These are phyloP conservation scores for Empis stercorea DNA, from an alignment of 2,888 invertebrate species.

Conservation along the genomic window DNA sequence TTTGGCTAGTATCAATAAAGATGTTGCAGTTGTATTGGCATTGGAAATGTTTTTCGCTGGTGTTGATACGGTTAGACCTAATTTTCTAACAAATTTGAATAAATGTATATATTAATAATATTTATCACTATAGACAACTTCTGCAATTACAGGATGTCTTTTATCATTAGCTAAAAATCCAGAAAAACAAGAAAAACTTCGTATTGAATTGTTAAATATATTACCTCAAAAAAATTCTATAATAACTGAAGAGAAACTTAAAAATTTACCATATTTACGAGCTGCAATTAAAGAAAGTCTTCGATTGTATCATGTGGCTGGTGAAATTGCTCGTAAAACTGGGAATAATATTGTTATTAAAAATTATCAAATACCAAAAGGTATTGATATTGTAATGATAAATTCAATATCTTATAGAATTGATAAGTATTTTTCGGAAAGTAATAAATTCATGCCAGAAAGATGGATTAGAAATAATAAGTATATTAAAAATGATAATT, in stretches of 20 bases:
- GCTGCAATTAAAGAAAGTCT: conserved; percentile 64
- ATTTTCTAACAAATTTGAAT: conserved; percentile 17
- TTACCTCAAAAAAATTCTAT: conserved; percentile 32
- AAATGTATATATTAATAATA: neutral
- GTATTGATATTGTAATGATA: conserved; percentile 57
- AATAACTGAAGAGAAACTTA: conserved; percentile 36
- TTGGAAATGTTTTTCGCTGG: conserved; percentile 58
- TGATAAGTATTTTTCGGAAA: conserved; percentile 48
- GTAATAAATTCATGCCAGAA: conserved; percentile 56
- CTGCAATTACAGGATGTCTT: conserved; percentile 39
- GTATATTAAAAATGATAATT: neutral
- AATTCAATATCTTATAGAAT: conserved; percentile 50
- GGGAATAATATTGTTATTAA: conserved; percentile 45
- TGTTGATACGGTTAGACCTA: conserved; percentile 50
- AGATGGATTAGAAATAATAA: conserved; percentile 43
- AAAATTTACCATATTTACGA: conserved; percentile 46
- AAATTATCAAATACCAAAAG: conserved; percentile 49
- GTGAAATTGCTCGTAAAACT: conserved; percentile 43
- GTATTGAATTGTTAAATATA: conserved; percentile 39
- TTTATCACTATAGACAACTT: conserved; percentile 18
- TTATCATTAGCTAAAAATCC: conserved; percentile 47
- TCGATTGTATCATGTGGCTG: conserved; percentile 46
- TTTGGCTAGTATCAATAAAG: conserved; percentile 45
- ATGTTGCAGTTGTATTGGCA: conserved; percentile 51
- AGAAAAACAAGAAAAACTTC: conserved; percentile 45